A percentile compares a stretch with the other conserved stretches of the same genome.
Evolutionary conservation across 2,888 invertebrate species (phyloP).

Genomic region (Metacarcinus magister): DNA sequence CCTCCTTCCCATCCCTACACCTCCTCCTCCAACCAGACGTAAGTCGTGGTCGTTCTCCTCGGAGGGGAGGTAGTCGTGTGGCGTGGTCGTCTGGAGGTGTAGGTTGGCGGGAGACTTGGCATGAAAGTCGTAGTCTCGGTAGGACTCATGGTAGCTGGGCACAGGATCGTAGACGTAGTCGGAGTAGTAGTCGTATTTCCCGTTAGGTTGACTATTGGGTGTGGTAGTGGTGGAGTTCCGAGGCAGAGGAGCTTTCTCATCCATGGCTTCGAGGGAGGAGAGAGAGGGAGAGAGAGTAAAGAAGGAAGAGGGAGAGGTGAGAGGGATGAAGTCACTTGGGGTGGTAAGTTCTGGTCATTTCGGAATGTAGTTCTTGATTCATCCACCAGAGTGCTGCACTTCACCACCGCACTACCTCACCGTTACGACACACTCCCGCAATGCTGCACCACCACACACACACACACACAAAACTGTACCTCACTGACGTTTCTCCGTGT

Average conservation of each 20-base stretch:
- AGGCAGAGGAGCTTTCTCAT: neutral
- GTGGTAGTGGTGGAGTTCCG: neutral
- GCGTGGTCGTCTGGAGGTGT: conserved; percentile 52
- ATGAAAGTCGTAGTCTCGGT: conserved; percentile 62
- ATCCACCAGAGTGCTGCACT: neutral
- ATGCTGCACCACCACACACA: no score
- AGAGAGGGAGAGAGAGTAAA: neutral
- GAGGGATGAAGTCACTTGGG: neutral
- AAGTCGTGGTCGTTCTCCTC: conserved; percentile 57
- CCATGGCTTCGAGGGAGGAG: neutral
- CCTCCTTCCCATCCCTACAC: neutral
- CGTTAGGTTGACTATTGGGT: conserved; percentile 58
- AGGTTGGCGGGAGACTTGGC: conserved; percentile 46
- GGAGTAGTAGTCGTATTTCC: conserved; percentile 73
- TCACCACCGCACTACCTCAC: neutral
- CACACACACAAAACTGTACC: no score
- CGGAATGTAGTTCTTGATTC: neutral
- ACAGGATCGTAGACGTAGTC: conserved; percentile 67
- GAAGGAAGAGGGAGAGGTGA: neutral
- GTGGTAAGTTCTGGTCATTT: neutral
- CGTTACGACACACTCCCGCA: neutral
- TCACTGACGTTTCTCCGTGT: neutral
- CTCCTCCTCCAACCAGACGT: conserved; percentile 41
- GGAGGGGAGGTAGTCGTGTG: conserved; percentile 57
- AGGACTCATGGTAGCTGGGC: conserved; percentile 45